Evolutionary conservation across 2,888 invertebrate species (phyloP), one percentile per base, ranked within the genome.

Genomic region (Drosophila quasianomalipes): DNA sequence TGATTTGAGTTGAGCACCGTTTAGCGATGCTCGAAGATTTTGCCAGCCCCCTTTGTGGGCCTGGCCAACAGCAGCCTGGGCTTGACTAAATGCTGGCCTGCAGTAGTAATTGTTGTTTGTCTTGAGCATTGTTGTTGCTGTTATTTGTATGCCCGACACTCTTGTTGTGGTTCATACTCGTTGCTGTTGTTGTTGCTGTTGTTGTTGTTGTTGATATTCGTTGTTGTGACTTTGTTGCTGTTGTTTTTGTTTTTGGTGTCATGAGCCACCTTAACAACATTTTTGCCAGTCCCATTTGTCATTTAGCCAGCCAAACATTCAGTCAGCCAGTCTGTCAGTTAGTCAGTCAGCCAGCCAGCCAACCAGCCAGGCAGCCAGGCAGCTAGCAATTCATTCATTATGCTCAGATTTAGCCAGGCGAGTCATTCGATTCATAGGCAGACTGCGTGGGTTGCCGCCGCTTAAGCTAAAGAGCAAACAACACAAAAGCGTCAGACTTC

Each of bases 251-350:
- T 47, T 47, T 75, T 75, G 76, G 85, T 90, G 91, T 90, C 88
- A 87, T 87, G 91, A 90, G 90, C 91, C 91, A 91, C 87, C 87
- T 91, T 89, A 91, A 88, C 87, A 91, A 75, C 91, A 87, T 91
- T 89, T 89, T 83, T 81, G 87, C 81, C 91, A 87, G 91, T 82
- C 86, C 86, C 83, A 83, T 83, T 85, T 82, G 85, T 85, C 83
- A 83, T 83, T 83, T 82, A 85, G 74, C 78, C 76, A 57, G 39
- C 6, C 75, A 31, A 76, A 55, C 66, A 51, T 65, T 51, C 73
- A 80, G 55, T 52, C 73, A 65, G 52, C 53, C 75, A 71, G 58
- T 54, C 70, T 68, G 10, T 31, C 47, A 58, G 33, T 60, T 37
- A 44, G 67, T 39, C 61, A 41, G 31, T 52, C 37, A 53, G 62